These are phyloP conservation scores for Ceratosolen fusciceps DNA, from an alignment of 1,140 invertebrate genomes.

Conservation along the genomic window DNA sequence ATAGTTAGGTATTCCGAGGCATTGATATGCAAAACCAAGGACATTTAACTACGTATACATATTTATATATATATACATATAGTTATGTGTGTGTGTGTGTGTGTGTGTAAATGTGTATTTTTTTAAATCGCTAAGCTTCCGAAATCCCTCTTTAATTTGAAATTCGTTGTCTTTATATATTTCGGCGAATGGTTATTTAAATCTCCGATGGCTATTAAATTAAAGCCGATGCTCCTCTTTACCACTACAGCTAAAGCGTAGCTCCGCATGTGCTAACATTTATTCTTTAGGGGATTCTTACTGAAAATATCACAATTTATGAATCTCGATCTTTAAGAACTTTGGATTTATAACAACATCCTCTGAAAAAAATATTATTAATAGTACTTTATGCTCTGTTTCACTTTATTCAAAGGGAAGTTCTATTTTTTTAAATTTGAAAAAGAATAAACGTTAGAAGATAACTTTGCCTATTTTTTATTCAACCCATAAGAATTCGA, in stretches of 20 bases:
- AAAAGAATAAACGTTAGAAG: too few species aligned
- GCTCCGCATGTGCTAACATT: not conserved
- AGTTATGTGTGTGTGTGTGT: too few species aligned
- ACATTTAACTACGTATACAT: not conserved
- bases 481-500: too few species aligned
- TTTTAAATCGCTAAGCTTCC: too few species aligned
- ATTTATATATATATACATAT: not conserved
- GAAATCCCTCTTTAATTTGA: not conserved
- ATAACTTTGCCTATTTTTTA: too few species aligned
- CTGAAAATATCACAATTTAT: not conserved
- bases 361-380: too few species aligned
- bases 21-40: too few species aligned
- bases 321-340: not conserved
- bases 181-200: not conserved
- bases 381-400: too few species aligned
- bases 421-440: too few species aligned
- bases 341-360: not conserved
- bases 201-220: not conserved
- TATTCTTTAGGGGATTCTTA: not conserved
- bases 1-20: too few species aligned
- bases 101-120: not conserved
- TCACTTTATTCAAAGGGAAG: too few species aligned
- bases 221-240: not conserved
- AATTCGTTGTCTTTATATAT: not conserved
- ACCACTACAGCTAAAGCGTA: not conserved